phyloP scores from a whole-genome alignment of 2,113 vertebrate species.

The Aspiorhynchus laticeps region DNA sequence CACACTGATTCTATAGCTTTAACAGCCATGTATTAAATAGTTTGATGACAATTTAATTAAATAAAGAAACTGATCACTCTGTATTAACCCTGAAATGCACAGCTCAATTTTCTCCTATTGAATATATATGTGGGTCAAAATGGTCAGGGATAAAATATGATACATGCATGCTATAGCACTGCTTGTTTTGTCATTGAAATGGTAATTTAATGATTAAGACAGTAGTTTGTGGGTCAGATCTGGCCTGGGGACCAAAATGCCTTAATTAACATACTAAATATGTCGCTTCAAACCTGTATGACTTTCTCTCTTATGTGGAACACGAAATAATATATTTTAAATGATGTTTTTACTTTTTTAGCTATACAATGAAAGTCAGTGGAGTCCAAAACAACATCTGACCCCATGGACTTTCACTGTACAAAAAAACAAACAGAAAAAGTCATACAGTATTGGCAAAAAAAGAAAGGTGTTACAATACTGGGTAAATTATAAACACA shows the following conservation, averaged over 20 bases:
- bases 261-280: slow-evolving; percentile 3
- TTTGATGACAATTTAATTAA: not conserved
- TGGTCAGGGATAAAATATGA: not conserved
- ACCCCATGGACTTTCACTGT: not conserved
- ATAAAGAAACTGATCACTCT: not conserved
- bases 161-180: not conserved
- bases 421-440: not conserved
- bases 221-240: slow-evolving; percentile 1
- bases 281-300: not conserved
- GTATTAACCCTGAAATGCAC: not conserved
- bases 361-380: too few species aligned
- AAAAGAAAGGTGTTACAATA: too few species aligned
- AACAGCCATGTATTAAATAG: not conserved
- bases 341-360: not conserved
- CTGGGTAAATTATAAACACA: too few species aligned
- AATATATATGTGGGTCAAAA: not conserved
- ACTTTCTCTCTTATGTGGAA: not conserved
- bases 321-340: not conserved
- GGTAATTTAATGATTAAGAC: slow-evolving; percentile 8
- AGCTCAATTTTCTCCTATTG: not conserved
- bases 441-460: too few species aligned
- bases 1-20: not conserved
- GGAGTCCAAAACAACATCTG: not conserved
- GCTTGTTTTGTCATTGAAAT: slow-evolving; percentile 11
- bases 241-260: not conserved